phyloP scores from a whole-genome alignment of 2,797 vertebrate species.

The Apogon hyalosoma region DNA sequence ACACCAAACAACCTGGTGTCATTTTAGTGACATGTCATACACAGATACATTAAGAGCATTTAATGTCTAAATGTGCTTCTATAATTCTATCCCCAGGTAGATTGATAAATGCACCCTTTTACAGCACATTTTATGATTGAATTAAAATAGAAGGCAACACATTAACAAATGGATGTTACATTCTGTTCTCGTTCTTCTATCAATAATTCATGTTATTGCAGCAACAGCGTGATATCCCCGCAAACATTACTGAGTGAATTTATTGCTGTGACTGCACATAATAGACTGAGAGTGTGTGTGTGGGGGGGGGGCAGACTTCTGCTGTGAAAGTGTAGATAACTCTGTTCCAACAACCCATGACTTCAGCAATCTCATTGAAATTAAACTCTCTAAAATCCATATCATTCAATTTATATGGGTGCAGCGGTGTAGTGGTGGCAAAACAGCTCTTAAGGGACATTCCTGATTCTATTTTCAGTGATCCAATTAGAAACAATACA shows the following conservation, averaged over 20 bases:
- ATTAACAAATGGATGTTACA: constrained; percentile 64
- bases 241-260: constrained; percentile 71
- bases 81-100: constrained; percentile 30
- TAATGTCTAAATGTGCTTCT: constrained; percentile 43
- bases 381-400: constrained; percentile 71
- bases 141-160: constrained; percentile 65
- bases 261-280: constrained; percentile 68
- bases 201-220: constrained; percentile 79
- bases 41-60: constrained; percentile 54
- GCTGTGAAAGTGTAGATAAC: constrained; percentile 69
- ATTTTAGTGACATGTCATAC: constrained; percentile 53
- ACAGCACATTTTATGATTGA: constrained; percentile 56
- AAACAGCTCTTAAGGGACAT: constrained; percentile 47
- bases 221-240: constrained; percentile 66
- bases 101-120: constrained; percentile 41
- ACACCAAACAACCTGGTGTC: constrained; percentile 58
- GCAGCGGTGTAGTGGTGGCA: constrained; percentile 32
- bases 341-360: constrained; percentile 55
- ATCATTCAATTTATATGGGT: constrained; percentile 67
- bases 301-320: constrained; percentile 43
- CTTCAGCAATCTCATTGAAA: constrained; percentile 63
- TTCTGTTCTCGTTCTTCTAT: constrained; percentile 56
- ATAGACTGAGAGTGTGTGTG: constrained; percentile 49
- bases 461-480: constrained; percentile 51
- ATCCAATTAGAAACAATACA: constrained; percentile 73